Percentiles rank a stretch among this genome's conserved stretches.
Conservation (phyloP, 2,113 vertebrate genomes). For the Trinectes maculatus region DNA sequence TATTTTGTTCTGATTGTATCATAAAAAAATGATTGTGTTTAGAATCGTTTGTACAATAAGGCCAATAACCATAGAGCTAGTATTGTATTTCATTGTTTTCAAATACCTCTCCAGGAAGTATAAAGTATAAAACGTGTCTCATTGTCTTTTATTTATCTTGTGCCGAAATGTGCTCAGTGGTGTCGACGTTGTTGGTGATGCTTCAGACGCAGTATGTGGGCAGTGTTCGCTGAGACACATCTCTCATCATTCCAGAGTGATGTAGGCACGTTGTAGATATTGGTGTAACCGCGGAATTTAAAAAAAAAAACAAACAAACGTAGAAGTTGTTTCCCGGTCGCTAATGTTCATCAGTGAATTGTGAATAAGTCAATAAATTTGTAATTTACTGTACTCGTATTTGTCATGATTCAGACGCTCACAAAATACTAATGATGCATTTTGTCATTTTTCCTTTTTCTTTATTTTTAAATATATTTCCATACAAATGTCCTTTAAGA, state of each 20-base stretch:
- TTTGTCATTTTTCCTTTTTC: background rate
- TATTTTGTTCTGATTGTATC: conserved; percentile 72
- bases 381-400: conserved; percentile 47
- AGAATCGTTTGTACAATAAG: conserved; percentile 60
- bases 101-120: conserved; percentile 68
- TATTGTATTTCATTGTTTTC: conserved; percentile 61
- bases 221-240: conserved; percentile 31
- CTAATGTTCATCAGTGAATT: conserved; percentile 64
- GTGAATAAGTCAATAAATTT: conserved; percentile 73
- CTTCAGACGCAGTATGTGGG: conserved; percentile 36
- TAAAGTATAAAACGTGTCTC: conserved; percentile 45
- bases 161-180: conserved; percentile 60
- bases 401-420: conserved; percentile 2
- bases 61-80: conserved; percentile 68
- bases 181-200: conserved; percentile 36
- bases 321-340: conserved; percentile 56
- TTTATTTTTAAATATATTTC: conserved; percentile 57
- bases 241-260: conserved; percentile 38
- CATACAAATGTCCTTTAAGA: conserved; percentile 51
- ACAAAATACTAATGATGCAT: conserved; percentile 13
- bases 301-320: conserved; percentile 44
- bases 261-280: conserved; percentile 61
- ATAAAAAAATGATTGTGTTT: conserved; percentile 74
- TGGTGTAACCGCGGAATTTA: conserved; percentile 59
- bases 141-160: conserved; percentile 72